Evolutionary conservation across 2,797 vertebrate genomes (phyloP).

Genomic region (Sylvilagus floridanus): DNA sequence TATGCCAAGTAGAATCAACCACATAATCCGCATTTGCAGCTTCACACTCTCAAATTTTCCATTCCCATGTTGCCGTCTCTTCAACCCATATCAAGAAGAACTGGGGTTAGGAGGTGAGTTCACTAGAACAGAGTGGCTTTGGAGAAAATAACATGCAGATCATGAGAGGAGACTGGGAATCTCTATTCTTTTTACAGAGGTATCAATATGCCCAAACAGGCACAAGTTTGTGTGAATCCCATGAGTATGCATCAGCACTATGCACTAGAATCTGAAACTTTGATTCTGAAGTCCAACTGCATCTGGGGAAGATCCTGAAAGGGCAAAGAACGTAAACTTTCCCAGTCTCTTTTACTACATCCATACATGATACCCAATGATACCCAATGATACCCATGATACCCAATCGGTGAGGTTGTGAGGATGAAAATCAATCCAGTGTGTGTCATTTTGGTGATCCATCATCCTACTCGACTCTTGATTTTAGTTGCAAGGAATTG

Average conservation of each 20-base stretch:
- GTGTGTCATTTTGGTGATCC: neutral
- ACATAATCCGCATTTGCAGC: neutral
- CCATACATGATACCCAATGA: too few species aligned
- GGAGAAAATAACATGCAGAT: too few species aligned
- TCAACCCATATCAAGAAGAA: neutral
- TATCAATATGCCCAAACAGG: neutral
- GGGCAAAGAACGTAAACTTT: neutral
- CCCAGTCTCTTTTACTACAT: conserved; percentile 6
- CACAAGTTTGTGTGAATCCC: neutral
- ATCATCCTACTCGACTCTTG: neutral
- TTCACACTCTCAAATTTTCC: neutral
- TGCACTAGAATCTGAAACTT: neutral
- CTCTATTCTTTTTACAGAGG: conserved; percentile 7
- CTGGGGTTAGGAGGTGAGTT: neutral
- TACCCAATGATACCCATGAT: too few species aligned
- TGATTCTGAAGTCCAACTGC: conserved; percentile 4
- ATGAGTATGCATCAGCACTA: neutral
- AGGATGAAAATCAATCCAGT: conserved; percentile 27
- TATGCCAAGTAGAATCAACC: neutral
- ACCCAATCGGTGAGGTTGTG: neutral
- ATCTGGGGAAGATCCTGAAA: conserved; percentile 21
- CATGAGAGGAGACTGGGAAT: neutral
- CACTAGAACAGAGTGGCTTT: too few species aligned
- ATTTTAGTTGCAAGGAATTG: neutral
- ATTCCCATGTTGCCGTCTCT: neutral